Evolutionary conservation across 2,797 vertebrate genomes (phyloP).

Genomic region (Enteromius afrohamiltoni): DNA sequence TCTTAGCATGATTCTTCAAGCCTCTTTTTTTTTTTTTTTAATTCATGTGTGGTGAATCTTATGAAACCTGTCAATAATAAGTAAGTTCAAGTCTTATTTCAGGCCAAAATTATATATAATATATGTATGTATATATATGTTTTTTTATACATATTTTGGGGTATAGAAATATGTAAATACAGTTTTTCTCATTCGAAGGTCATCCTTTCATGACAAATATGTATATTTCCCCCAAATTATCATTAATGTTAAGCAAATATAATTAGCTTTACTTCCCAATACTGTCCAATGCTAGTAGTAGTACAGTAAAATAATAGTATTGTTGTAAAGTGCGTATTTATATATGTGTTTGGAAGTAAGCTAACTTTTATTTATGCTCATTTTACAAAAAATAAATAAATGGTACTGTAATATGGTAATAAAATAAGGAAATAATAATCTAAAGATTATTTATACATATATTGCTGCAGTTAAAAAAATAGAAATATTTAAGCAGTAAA

Average conservation of each 20-base stretch:
- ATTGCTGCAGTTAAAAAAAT: background rate
- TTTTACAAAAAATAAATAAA: background rate
- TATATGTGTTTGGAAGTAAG: background rate
- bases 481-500: background rate
- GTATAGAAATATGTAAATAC: background rate
- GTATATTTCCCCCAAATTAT: background rate
- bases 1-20: conserved; percentile 46
- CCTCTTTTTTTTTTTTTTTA: background rate
- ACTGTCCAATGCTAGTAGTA: background rate
- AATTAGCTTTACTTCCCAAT: background rate
- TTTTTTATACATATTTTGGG: too few relatives aligned
- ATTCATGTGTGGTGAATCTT: background rate
- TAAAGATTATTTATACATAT: background rate
- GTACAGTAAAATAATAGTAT: background rate
- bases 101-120: background rate
- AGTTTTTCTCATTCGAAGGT: background rate
- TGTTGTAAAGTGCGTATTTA: background rate
- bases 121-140: background rate
- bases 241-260: background rate
- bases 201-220: background rate
- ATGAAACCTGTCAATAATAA: background rate
- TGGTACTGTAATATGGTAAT: background rate
- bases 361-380: background rate
- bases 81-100: background rate
- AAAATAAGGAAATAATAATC: background rate